Conservation (phyloP, 2,888 invertebrate genomes). For the Cryptus armator region DNA sequence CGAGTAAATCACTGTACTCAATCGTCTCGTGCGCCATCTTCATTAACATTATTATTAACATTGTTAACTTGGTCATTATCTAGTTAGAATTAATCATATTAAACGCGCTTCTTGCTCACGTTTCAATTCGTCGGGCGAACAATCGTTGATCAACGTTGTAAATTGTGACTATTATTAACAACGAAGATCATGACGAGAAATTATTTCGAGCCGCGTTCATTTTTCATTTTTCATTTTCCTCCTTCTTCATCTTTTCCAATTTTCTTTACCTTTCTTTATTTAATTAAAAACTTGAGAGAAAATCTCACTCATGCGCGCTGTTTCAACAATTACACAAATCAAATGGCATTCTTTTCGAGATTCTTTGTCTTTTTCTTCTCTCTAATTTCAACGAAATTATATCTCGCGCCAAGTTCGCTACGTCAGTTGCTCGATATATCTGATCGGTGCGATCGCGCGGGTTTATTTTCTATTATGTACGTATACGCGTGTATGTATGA, state of each 20-base stretch:
- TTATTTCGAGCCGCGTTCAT: not conserved
- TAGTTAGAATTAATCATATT: conserved; percentile 62
- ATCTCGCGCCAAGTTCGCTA: conserved; percentile 36
- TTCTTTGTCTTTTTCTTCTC: conserved; percentile 2
- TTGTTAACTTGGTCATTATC: conserved; percentile 72
- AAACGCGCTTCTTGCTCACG: conserved; percentile 43
- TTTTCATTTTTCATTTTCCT: conserved; percentile 10
- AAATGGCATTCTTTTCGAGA: conserved; percentile 31
- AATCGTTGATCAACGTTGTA: conserved; percentile 25
- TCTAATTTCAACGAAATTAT: conserved; percentile 12
- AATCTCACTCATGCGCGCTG: conserved; percentile 1
- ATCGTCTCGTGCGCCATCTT: conserved; percentile 22
- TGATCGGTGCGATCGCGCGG: not conserved
- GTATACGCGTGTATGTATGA: conserved; percentile 28
- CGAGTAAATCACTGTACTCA: conserved; percentile 1
- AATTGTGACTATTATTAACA: not conserved
- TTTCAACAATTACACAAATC: conserved; percentile 50
- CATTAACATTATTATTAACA: conserved; percentile 65
- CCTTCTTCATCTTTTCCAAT: conserved; percentile 4
- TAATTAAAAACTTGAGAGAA: conserved; percentile 3
- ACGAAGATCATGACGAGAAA: conserved; percentile 5
- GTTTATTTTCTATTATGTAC: conserved; percentile 17
- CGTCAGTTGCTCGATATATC: conserved; percentile 72
- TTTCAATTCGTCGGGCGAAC: conserved; percentile 4
- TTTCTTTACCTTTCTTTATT: not conserved